Evolutionary conservation across 2,113 vertebrate species (phyloP).

Genomic region (Microtus richardsoni): DNA sequence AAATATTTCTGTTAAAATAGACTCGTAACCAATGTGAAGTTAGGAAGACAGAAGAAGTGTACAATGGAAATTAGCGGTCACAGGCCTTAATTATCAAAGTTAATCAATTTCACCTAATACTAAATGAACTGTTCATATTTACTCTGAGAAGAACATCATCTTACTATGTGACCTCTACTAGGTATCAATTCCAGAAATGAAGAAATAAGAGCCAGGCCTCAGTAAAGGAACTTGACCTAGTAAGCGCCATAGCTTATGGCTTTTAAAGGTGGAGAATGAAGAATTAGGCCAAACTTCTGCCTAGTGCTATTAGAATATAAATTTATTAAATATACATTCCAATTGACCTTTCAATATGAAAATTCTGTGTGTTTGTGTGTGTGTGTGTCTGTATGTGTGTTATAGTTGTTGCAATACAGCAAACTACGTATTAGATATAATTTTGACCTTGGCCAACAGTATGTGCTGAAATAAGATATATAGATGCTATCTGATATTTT

Average conservation of each 20-base stretch:
- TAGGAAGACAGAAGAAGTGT: background rate
- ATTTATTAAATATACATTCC: background rate
- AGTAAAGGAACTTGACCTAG: constrained; percentile 22
- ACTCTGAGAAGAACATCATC: constrained; percentile 22
- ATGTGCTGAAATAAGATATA: constrained; percentile 19
- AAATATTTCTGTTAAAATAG: constrained; percentile 45
- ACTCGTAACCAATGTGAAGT: background rate
- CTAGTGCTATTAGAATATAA: constrained; percentile 56
- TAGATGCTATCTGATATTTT: constrained; percentile 4
- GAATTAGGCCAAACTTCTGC: constrained; percentile 3
- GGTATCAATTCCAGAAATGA: constrained; percentile 8
- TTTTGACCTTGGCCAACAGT: background rate
- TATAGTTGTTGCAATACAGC: background rate
- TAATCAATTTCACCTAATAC: constrained; percentile 30
- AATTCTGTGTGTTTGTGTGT: background rate
- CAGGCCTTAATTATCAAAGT: background rate
- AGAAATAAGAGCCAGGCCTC: background rate
- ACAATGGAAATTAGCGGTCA: constrained; percentile 23
- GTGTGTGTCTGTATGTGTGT: background rate
- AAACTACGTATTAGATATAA: background rate
- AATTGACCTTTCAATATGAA: constrained; percentile 45
- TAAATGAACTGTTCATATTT: constrained; percentile 5
- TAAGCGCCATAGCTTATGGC: constrained; percentile 6
- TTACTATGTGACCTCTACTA: constrained; percentile 1
- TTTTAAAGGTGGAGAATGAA: constrained; percentile 58